Base-by-base conservation (phyloP, 2,113 vertebrate species). In the Coregonus clupeaformis region DNA sequence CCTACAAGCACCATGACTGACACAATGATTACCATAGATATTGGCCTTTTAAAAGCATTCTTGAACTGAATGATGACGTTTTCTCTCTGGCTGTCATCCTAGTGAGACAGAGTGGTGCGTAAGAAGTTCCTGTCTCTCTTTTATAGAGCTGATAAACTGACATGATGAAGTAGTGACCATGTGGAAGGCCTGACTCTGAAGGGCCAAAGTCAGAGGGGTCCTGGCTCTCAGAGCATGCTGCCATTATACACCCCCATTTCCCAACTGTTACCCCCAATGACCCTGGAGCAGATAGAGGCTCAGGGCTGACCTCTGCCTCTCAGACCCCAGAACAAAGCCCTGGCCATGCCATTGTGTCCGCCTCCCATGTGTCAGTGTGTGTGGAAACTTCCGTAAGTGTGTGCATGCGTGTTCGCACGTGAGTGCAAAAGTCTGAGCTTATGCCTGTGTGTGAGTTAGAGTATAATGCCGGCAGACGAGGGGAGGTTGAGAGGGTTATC, bases 241-340 rank as follows among this genome's bases (percentile, higher is more conserved):
- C 57, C 78, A 86, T 87, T 84, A 73, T 86, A 60, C 42, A 22
- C 78, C 79, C 72, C 80, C 78, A 32, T 84, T 80, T 62, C 80
- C 64, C 52, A 69, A 83, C 80, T 87, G 81, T 66, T 81, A 78
- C 82, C 80, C 78, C 74, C 74, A 77, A 80, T 73, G 62, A 73
- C 76, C 32, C 20, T 73, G 63, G 70, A 63, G 76, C 32, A 63
- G 1, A 14, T 30, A 72, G 81, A 80, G 82, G 77, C 81, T 76
- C 65, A 79, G 71, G 75, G 77, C 18, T 24, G 81, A n/a, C 73
- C 49, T 22, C 72, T 69, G 79, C 71, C 80, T 80, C 75, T 55
- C 29, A 72, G 80, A 85, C 83, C 67, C 78, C 76, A 45, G 52
- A 68, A 91, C 89, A 90, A 91, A 91, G 82, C 69, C 47, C 0